Evolutionary conservation across 2,888 invertebrate genomes (phyloP).

Genomic region (Dyspetes luteomarginatus): DNA sequence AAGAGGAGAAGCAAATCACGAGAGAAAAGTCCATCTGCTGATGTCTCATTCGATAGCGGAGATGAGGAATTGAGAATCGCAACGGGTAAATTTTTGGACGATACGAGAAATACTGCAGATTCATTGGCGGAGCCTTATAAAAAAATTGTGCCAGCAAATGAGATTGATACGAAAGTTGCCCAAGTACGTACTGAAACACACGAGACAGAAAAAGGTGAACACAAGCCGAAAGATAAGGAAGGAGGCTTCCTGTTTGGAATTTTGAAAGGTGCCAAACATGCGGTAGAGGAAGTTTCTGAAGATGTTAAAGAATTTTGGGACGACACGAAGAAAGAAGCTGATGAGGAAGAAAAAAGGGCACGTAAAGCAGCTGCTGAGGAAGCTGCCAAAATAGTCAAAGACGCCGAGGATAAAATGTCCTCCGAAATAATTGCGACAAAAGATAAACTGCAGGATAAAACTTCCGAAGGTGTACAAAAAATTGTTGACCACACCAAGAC

Average conservation of each 20-base stretch:
- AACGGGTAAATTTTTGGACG: slow-evolving; percentile 78
- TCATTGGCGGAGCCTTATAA: slow-evolving; percentile 70
- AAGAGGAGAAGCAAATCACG: slow-evolving; percentile 66
- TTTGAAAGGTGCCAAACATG: slow-evolving; percentile 66
- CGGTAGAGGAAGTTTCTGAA: slow-evolving; percentile 67
- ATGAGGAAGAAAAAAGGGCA: slow-evolving; percentile 62
- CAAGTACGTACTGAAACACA: slow-evolving; percentile 52
- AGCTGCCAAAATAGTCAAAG: slow-evolving; percentile 48
- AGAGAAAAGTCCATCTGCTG: slow-evolving; percentile 59
- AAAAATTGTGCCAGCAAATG: slow-evolving; percentile 59
- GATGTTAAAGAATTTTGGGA: slow-evolving; percentile 70
- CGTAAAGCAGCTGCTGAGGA: slow-evolving; percentile 49
- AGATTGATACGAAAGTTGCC: slow-evolving; percentile 28
- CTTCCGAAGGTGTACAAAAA: slow-evolving; percentile 21
- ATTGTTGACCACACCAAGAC: slow-evolving; percentile 61
- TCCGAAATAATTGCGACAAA: not conserved
- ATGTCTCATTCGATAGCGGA: slow-evolving; percentile 66
- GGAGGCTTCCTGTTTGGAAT: slow-evolving; percentile 69
- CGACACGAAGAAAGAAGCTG: slow-evolving; percentile 66
- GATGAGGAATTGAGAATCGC: slow-evolving; percentile 69
- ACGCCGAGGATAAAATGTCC: slow-evolving; percentile 49
- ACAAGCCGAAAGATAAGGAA: slow-evolving; percentile 68
- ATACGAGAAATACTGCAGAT: slow-evolving; percentile 72
- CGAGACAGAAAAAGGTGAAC: slow-evolving; percentile 54
- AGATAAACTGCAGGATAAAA: slow-evolving; percentile 30